A percentile compares a stretch with the other conserved stretches of the same genome.
Evolutionary conservation across 2,113 vertebrate species (phyloP).

Genomic region (Enhydra lutris): DNA sequence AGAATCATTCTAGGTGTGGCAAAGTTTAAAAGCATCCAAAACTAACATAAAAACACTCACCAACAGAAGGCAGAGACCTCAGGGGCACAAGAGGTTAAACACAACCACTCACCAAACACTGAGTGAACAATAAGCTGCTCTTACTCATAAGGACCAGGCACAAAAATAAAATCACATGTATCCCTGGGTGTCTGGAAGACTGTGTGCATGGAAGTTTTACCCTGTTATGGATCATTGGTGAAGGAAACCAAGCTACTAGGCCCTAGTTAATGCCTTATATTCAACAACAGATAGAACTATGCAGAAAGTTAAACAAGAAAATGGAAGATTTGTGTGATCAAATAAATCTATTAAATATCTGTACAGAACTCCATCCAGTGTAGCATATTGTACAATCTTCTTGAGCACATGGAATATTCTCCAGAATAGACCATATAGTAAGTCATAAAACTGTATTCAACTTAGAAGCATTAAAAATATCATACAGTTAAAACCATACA

Average conservation of each 20-base stretch:
- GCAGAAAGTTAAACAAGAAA: background rate
- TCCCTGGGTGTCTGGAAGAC: background rate
- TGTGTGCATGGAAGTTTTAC: background rate
- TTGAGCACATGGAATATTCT: background rate
- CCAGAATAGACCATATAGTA: background rate
- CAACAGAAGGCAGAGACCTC: background rate
- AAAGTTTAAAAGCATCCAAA: background rate
- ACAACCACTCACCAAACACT: background rate
- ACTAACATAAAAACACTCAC: background rate
- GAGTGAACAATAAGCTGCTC: background rate
- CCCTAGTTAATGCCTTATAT: background rate
- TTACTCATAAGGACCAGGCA: background rate
- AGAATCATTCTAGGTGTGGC: background rate
- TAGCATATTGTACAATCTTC: background rate
- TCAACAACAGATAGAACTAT: background rate
- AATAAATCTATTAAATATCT: background rate
- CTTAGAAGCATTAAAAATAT: background rate
- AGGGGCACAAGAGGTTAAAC: background rate
- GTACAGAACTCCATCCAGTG: background rate
- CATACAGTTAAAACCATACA: background rate
- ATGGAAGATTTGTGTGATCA: background rate
- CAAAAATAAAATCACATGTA: background rate
- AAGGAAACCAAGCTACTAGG: background rate
- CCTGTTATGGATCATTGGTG: background rate
- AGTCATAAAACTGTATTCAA: background rate